Conservation (phyloP, 2,888 invertebrate species). For the Lochmaea crataegi region DNA sequence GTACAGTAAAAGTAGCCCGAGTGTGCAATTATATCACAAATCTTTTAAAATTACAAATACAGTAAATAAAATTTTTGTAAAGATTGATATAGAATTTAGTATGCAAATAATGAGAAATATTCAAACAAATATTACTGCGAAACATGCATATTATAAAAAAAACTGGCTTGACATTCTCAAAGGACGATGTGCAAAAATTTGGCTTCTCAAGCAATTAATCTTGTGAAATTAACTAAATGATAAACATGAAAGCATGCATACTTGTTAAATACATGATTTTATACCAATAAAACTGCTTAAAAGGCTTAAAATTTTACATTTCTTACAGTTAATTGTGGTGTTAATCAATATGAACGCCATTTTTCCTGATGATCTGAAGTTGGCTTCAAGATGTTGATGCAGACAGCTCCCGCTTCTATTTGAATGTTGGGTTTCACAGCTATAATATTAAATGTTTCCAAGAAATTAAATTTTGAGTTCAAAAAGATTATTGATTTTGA, state of each 20-base stretch:
- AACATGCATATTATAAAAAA: slow-evolving; percentile 46
- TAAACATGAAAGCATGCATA: slow-evolving; percentile 51
- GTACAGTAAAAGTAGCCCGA: slow-evolving; percentile 16
- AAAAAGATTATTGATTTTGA: slow-evolving; percentile 3
- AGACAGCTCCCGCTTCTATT: slow-evolving; percentile 43
- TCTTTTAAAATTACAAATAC: not conserved
- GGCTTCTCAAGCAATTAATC: slow-evolving; percentile 33
- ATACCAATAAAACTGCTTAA: slow-evolving; percentile 51
- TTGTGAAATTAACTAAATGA: slow-evolving; percentile 35
- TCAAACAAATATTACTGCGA: slow-evolving; percentile 29
- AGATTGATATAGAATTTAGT: slow-evolving; percentile 13
- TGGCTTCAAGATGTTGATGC: slow-evolving; percentile 40
- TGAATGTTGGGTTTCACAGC: slow-evolving; percentile 33
- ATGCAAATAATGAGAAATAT: slow-evolving; percentile 11
- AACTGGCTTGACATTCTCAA: slow-evolving; percentile 37
- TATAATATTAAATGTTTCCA: slow-evolving; percentile 13
- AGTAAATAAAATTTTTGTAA: slow-evolving; percentile 4
- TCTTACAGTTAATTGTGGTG: slow-evolving; percentile 62
- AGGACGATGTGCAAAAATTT: slow-evolving; percentile 39
- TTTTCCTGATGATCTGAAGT: slow-evolving; percentile 56
- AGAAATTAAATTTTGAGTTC: slow-evolving; percentile 6
- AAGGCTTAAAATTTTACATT: slow-evolving; percentile 55
- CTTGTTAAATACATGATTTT: slow-evolving; percentile 47
- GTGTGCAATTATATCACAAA: slow-evolving; percentile 16
- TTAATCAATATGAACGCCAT: slow-evolving; percentile 64